phyloP scores from a whole-genome alignment of 2,888 invertebrate species.

The Sphaerophoria taeniata region DNA sequence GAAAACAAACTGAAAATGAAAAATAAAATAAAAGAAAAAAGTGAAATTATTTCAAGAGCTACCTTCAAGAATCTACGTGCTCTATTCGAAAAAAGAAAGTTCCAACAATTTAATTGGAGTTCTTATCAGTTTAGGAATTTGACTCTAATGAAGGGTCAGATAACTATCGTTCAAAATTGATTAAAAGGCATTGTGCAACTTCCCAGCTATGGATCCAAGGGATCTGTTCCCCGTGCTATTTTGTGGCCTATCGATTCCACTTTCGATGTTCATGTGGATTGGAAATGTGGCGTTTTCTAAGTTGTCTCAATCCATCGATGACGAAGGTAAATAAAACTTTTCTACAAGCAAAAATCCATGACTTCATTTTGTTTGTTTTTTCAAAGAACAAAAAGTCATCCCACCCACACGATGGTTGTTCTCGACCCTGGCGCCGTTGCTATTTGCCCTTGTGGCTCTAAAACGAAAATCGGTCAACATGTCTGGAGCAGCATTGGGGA shows the following conservation, averaged over 20 bases:
- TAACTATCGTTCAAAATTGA: neutral
- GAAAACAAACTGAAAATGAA: neutral
- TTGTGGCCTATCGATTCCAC: conserved; percentile 88
- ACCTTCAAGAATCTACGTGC: neutral
- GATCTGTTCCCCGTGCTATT: conserved; percentile 85
- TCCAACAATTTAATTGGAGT: conserved; percentile 22
- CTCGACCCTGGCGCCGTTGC: conserved; percentile 84
- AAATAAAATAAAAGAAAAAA: conserved; percentile 29
- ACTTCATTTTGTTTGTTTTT: conserved; percentile 13
- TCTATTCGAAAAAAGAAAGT: conserved; percentile 56
- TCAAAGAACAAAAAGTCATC: conserved; percentile 78
- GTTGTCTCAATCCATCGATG: conserved; percentile 84
- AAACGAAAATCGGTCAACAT: conserved; percentile 87
- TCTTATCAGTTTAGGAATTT: conserved; percentile 50
- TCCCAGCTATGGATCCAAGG: conserved; percentile 44
- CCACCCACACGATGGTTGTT: conserved; percentile 82
- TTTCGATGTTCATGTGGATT: conserved; percentile 91
- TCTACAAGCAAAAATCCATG: neutral
- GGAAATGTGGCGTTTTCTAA: conserved; percentile 88
- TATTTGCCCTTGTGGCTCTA: conserved; percentile 87
- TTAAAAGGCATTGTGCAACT: conserved; percentile 2
- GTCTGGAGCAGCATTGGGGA: conserved; percentile 89
- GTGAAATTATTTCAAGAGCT: conserved; percentile 52
- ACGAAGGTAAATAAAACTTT: conserved; percentile 83
- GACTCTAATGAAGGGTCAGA: conserved; percentile 46